Evolutionary conservation across 2,888 invertebrate species (phyloP), one percentile per base, ranked within the genome.

Genomic region (Melipona bicolor): DNA sequence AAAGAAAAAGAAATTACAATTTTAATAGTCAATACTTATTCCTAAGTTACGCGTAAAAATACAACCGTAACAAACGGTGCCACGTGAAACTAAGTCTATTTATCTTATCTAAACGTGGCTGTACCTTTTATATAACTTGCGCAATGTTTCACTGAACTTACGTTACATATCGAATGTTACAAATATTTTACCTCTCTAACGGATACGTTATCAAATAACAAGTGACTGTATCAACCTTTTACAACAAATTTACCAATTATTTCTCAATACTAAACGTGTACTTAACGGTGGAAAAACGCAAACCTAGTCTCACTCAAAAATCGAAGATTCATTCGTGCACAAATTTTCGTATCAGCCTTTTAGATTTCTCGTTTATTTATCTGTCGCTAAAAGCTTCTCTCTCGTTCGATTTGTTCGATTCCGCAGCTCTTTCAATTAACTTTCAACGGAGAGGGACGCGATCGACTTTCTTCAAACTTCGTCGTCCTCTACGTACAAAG

Each of bases 401-500:
- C n/a, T 24, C n/a, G n/a, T n/a, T n/a, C 59, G 19, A 43, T 5
- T 59, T 24, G 19, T 27, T 43, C 59, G 59, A 19, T 43, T 9
- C 9, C 43, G 43, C 43, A 43, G 43, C 43, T 43, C 43, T 43
- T 43, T 43, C 43, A 43, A 43, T 43, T 4, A 43, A 9, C 43
- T 43, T 43, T 43, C 9, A 15, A 21, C 43, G 21, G 4, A n/a
- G 21, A 56, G 32, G 4, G 11, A 17, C 19, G 21, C 19, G 21
- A 59, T 32, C 21, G 9, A 27, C 27, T 50, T 54, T 9, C n/a
- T 75, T 87, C 72, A 89, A 64, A 89, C 82, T 27, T 89, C 83
- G 19, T 87, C 87, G 4, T 85, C 87, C n/a, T 79, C 85, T 70
- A 87, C 71, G 27, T 88, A 85, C 52, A 88, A 73, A 54, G 70